Evolutionary conservation across 2,113 vertebrate genomes (phyloP).

Genomic region (Nestor notabilis): DNA sequence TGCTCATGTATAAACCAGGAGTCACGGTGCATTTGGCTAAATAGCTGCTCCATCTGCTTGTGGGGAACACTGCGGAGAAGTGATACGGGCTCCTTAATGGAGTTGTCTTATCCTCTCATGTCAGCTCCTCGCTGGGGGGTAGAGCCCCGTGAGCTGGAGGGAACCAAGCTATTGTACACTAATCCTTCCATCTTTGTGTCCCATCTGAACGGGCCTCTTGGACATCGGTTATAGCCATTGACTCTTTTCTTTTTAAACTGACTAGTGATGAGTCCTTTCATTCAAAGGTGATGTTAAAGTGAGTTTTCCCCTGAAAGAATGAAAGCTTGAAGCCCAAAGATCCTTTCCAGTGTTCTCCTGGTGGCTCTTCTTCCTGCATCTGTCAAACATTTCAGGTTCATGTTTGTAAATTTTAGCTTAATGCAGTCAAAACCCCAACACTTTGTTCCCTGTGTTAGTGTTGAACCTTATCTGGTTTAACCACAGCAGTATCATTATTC

Average conservation of each 20-base stretch:
- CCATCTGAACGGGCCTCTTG: neutral
- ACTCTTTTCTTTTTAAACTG: neutral
- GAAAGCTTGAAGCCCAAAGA: neutral
- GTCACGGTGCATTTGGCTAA: slow-evolving; percentile 66
- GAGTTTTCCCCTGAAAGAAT: neutral
- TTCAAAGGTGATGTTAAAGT: neutral
- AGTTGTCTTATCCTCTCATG: slow-evolving; percentile 35
- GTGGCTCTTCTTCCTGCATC: neutral
- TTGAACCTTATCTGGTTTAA: slow-evolving; percentile 47
- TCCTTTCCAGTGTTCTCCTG: neutral
- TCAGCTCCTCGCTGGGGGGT: slow-evolving; percentile 16
- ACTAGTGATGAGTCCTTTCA: neutral
- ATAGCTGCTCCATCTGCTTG: slow-evolving; percentile 64
- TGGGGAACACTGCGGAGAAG: slow-evolving; percentile 3
- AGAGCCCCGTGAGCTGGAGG: neutral
- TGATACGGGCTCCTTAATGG: slow-evolving; percentile 49
- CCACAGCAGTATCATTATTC: neutral
- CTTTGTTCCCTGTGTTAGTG: neutral
- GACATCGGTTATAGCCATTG: neutral
- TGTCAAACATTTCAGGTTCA: slow-evolving; percentile 40
- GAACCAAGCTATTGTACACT: neutral
- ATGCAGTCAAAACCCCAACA: neutral
- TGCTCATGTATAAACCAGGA: slow-evolving; percentile 44
- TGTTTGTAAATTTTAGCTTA: slow-evolving; percentile 54
- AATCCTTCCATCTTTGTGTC: slow-evolving; percentile 18